phyloP scores from a whole-genome alignment of 2,888 invertebrate genomes.

The Nycteola revayana region DNA sequence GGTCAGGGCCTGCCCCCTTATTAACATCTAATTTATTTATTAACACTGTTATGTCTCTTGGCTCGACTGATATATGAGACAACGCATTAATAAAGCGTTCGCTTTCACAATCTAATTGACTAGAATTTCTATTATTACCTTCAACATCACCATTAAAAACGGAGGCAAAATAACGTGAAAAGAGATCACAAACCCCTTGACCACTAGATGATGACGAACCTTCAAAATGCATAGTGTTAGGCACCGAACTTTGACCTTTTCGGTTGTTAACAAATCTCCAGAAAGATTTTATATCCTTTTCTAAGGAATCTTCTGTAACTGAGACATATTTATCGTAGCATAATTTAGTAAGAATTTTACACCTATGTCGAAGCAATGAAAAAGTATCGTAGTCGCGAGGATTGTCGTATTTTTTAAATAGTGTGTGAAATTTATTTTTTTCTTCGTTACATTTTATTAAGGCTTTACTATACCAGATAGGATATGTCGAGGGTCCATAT shows the following conservation, averaged over 20 bases:
- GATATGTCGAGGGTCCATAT: too few species aligned
- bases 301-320: not conserved
- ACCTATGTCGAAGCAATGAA: slow-evolving; percentile 1
- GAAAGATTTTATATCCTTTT: slow-evolving; percentile 2
- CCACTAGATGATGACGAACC: not conserved
- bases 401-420: slow-evolving; percentile 1
- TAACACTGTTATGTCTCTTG: not conserved
- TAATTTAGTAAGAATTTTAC: not conserved
- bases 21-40: not conserved
- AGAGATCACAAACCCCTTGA: slow-evolving; percentile 1
- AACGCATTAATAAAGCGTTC: not conserved
- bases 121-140: not conserved
- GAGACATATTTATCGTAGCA: not conserved
- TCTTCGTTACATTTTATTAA: slow-evolving; percentile 1
- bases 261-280: slow-evolving; percentile 5
- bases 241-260: slow-evolving; percentile 1
- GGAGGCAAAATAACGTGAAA: slow-evolving; percentile 5
- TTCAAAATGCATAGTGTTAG: slow-evolving; percentile 1
- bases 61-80: not conserved
- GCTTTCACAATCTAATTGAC: not conserved
- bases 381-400: slow-evolving; percentile 6
- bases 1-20: not conserved
- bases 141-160: not conserved
- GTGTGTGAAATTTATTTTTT: slow-evolving; percentile 1
- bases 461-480: slow-evolving; percentile 3